A percentile compares a stretch with the other conserved stretches of the same genome.
Evolutionary conservation across 2,797 vertebrate genomes (phyloP).

Genomic region (Phataginus tetradactyla): DNA sequence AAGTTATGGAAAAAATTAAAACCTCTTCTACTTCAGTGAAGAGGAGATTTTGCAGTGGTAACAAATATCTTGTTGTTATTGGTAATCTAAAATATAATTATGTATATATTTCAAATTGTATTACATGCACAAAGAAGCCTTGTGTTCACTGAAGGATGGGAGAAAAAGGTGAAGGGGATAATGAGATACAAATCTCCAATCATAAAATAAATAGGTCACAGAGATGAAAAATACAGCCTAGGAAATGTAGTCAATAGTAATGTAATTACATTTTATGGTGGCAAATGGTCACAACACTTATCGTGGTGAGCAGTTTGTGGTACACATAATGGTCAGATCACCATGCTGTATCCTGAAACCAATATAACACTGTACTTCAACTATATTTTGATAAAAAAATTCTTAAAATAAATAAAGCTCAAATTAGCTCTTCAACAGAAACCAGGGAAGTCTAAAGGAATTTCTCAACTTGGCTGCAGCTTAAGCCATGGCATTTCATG

Average conservation of each 20-base stretch:
- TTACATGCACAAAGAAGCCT: not conserved
- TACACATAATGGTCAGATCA: too few species aligned
- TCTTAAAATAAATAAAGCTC: not conserved
- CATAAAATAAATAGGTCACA: too few species aligned
- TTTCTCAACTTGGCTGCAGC: not conserved
- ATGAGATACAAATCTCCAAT: too few species aligned
- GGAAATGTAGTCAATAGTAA: too few species aligned
- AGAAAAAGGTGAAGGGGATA: too few species aligned
- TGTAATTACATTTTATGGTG: too few species aligned
- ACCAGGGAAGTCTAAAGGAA: not conserved
- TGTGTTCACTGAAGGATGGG: not conserved
- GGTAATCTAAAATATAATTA: not conserved
- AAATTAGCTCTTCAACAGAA: not conserved
- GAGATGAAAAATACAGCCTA: too few species aligned
- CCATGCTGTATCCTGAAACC: too few species aligned
- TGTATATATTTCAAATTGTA: not conserved
- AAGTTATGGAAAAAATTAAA: conserved; percentile 51
- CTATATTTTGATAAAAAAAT: too few species aligned
- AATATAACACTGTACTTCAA: too few species aligned
- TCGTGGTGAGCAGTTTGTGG: too few species aligned
- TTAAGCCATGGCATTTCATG: not conserved
- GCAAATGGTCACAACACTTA: too few species aligned
- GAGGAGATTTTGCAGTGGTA: not conserved
- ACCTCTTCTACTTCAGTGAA: not conserved
- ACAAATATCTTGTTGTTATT: not conserved